phyloP scores from a whole-genome alignment of 2,113 vertebrate genomes.

The Todiramphus saurophagus region DNA sequence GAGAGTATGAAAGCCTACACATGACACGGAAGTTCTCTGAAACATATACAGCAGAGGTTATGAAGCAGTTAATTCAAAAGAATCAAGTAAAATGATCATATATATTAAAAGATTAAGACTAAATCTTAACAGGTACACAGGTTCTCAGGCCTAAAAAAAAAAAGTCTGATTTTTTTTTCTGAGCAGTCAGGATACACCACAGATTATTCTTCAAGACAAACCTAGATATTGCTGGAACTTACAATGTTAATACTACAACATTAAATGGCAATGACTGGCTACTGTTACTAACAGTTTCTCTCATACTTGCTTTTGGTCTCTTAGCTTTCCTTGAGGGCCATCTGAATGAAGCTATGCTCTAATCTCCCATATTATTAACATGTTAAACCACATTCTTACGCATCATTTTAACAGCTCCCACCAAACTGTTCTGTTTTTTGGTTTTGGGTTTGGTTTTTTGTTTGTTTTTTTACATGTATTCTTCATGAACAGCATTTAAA shows the following conservation, averaged over 20 bases:
- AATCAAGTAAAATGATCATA: not conserved
- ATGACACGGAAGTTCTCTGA: not conserved
- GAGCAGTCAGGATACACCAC: not conserved
- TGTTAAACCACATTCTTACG: not conserved
- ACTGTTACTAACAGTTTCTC: not conserved
- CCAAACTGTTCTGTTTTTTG: not conserved
- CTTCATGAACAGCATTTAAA: not conserved
- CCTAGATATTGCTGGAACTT: not conserved
- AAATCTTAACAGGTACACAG: not conserved
- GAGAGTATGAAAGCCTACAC: not conserved
- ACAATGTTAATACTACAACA: not conserved
- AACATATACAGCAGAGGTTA: not conserved
- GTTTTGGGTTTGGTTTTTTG: not conserved
- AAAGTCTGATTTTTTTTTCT: not conserved
- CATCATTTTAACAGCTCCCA: not conserved
- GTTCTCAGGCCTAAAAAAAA: not conserved
- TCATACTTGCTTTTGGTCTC: accelerated
- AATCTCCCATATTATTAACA: not conserved
- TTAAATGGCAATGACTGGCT: not conserved
- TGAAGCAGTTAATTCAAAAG: not conserved
- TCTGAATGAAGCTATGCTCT: not conserved
- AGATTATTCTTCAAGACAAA: not conserved
- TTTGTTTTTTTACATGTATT: not conserved
- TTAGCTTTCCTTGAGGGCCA: not conserved
- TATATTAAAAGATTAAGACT: not conserved